Percentiles rank a stretch among this genome's conserved stretches.
Evolutionary conservation across 2,888 invertebrate genomes (phyloP).

Genomic region (Antheraea yamamai): DNA sequence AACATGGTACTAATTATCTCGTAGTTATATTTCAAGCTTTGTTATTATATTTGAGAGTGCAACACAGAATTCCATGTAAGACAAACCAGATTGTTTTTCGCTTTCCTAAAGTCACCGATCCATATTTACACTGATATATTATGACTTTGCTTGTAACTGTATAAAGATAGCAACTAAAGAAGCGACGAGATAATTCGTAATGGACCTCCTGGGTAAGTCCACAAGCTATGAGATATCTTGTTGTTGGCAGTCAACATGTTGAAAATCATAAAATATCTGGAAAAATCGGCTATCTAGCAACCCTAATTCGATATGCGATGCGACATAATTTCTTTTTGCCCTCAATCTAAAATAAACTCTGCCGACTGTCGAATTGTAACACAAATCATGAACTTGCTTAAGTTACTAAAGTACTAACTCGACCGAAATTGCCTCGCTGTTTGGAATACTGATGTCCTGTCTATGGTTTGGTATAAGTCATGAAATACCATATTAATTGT

Average conservation of each 20-base stretch:
- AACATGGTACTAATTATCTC: too few relatives aligned
- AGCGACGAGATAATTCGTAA: too few relatives aligned
- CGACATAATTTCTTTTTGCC: constrained; percentile 10
- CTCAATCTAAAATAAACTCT: constrained; percentile 10
- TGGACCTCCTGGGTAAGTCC: too few relatives aligned
- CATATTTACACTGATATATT: too few relatives aligned
- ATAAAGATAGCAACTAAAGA: too few relatives aligned
- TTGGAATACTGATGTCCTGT: constrained; percentile 50
- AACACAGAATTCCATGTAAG: too few relatives aligned
- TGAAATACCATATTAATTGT: not conserved
- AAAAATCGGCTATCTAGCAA: not conserved
- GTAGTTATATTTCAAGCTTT: too few relatives aligned
- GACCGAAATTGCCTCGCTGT: constrained; percentile 45
- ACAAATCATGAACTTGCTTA: constrained; percentile 45
- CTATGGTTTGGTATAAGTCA: constrained; percentile 24
- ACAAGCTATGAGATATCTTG: not conserved
- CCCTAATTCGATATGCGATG: not conserved
- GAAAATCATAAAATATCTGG: not conserved
- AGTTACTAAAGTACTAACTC: constrained; percentile 37
- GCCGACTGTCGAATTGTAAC: constrained; percentile 30
- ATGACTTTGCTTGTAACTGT: too few relatives aligned
- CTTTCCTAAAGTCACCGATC: too few relatives aligned
- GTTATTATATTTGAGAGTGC: too few relatives aligned
- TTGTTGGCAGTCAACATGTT: not conserved
- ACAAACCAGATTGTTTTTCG: too few relatives aligned